These are phyloP conservation scores for Setipinna tenuifilis DNA, from an alignment of 2,797 vertebrate species.

Conservation along the genomic window DNA sequence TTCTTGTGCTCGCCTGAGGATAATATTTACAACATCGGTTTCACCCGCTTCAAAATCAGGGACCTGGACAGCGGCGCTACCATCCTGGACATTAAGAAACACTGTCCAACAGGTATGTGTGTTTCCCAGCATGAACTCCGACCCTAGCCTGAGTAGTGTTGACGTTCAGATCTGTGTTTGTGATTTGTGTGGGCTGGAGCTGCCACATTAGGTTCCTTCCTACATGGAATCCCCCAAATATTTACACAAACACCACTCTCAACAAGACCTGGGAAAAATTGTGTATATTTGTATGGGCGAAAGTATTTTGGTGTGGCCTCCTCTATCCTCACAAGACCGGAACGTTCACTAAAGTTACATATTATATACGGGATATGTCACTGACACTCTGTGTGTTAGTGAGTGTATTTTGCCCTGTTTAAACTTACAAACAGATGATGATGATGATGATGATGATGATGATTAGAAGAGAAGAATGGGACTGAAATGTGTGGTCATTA, in stretches of 20 bases:
- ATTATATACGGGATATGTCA: not conserved
- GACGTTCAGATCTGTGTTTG: not conserved
- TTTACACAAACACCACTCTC: not conserved
- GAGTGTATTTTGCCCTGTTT: too few relatives aligned
- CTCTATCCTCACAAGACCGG: too few relatives aligned
- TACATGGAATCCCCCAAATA: not conserved
- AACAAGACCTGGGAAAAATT: too few relatives aligned
- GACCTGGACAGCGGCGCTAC: conserved; percentile 84
- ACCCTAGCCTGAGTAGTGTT: not conserved
- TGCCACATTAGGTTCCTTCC: too few relatives aligned
- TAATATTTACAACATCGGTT: conserved; percentile 88
- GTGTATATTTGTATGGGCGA: not conserved
- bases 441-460: too few relatives aligned
- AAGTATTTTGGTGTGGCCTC: not conserved
- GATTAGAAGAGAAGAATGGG: too few relatives aligned
- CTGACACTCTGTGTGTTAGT: not conserved
- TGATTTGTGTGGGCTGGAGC: not conserved
- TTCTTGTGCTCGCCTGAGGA: conserved; percentile 87
- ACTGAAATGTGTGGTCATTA: not conserved
- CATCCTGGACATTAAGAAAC: conserved; percentile 87
- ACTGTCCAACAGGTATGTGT: conserved; percentile 72
- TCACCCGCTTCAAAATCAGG: conserved; percentile 91
- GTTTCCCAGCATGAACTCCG: not conserved
- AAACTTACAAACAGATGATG: too few relatives aligned
- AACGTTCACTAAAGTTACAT: not conserved